Evolutionary conservation across 2,888 invertebrate genomes (phyloP), one percentile per base, ranked within the genome.

Genomic region (Lasius platythorax): DNA sequence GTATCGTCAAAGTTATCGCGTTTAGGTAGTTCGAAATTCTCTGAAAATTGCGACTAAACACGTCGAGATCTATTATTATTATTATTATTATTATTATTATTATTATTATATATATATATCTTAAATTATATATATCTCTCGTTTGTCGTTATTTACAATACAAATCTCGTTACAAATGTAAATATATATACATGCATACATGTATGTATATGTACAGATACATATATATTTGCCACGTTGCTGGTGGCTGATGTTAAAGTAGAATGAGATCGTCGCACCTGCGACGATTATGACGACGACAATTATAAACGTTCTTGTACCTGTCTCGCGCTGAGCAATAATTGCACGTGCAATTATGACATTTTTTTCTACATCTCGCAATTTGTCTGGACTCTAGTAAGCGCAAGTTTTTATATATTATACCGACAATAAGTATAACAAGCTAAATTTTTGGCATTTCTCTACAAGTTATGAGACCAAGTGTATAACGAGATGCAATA

Each of bases 231-330:
- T 33, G 79, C 79, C 79, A 79, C 79, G 33, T 75, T 85, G 50
- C 33, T 79, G 33, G 72, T 72, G 72, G 79, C 61, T 72, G 28
- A 72, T 72, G 79, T 79, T 79, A 72, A 50, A 46, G 72, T 79
- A 72, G 58, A 72, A 33, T 72, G 46, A 79, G 11, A 79, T 61
- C 58, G 46, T 79, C 23, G 33, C n/a, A 9, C n/a, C 30, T 12
- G 56, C 28, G 50, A 40, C 2, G 50, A 61, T 50, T 15, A 76
- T n/a, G 58, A 56, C 23, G 46, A 40, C 37, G 53, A 58, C 53
- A 76, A 82, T 68, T 85, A 82, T 85, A 85, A 83, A 72, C 67
- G 50, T 79, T 79, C 70, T 79, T 72, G 72, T 79, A 79, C 79
- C 79, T 79, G 79, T 79, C 61, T 79, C 61, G 33, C 72, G 61